Base-by-base conservation (phyloP, 2,797 vertebrate species). In the Crocodylus rhombifer region DNA sequence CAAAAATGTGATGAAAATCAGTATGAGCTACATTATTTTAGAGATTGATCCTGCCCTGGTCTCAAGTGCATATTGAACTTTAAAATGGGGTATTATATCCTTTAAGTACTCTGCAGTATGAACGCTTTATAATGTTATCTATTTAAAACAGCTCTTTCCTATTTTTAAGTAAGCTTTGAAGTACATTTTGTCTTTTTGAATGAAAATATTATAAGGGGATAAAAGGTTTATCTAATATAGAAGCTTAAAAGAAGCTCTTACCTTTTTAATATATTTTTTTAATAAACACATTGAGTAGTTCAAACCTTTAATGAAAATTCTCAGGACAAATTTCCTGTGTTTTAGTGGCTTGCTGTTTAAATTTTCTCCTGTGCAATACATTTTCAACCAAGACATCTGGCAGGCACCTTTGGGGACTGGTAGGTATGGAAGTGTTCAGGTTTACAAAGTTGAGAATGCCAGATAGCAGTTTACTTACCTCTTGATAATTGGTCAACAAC, bases 1-100 rank as follows among this genome's bases (percentile, higher is more conserved):
- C 55, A 78, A 95, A 96, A 96, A 95, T 91, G 78, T 95, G 94
- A 95, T 88, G 92, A 78, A 96, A 97, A 92, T 95, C 79, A 86
- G 77, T 26, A 77, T 91, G 86, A 87, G 33, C 58, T 79, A 17
- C 89, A 84, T 91, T 1, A 93, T 96, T 94, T 90, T 88, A 95
- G 87, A 90, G 89, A 91, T 23, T 84, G 25, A 91, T 92, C 36
- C 65, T 92, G 30, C 69, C 81, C n/a, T 84, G 73, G 51, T 94
- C 76, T 93, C 61, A 90, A 93, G 81, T 58, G 36, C 15, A 62
- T 92, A 96, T 92, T 91, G 91, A 95, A 96, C 81, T 89, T 84
- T 89, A 83, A 95, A 90, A 95, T 80, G 30, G 17, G 33, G 25
- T 80, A 94, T 96, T 90, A 94, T 84, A 14, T 60, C 56, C 90